Evolutionary conservation across 2,888 invertebrate species (phyloP).

Genomic region (Ephialtes manifestator): DNA sequence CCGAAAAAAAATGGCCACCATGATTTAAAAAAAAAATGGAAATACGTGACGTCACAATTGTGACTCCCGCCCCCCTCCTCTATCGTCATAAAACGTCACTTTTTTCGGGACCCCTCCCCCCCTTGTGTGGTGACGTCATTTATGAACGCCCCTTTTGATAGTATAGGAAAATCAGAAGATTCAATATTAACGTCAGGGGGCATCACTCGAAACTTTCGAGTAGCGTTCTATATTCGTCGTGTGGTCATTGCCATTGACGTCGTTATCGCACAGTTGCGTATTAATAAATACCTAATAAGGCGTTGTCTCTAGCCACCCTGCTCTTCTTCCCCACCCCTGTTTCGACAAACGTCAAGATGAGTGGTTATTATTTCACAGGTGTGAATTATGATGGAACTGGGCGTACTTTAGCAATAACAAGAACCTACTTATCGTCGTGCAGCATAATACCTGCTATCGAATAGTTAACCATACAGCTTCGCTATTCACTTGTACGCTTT

Average conservation of each 20-base stretch:
- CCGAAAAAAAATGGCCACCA: too few species aligned
- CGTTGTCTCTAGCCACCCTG: neutral
- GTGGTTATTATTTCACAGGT: neutral
- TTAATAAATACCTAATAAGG: neutral
- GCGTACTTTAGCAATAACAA: neutral
- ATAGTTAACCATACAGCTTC: neutral
- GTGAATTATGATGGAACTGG: neutral
- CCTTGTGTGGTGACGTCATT: too few species aligned
- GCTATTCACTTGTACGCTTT: neutral
- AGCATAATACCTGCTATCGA: slow-evolving; percentile 6
- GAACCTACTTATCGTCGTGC: neutral
- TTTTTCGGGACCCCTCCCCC: too few species aligned
- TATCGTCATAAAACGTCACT: too few species aligned
- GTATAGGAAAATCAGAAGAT: too few species aligned
- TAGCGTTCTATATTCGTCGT: slow-evolving; percentile 1
- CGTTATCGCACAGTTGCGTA: neutral
- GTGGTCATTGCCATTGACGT: neutral
- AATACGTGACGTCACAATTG: too few species aligned
- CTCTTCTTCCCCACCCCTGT: neutral
- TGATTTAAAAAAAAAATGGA: too few species aligned
- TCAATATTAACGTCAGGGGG: neutral
- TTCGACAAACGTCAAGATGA: neutral
- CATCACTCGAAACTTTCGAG: neutral
- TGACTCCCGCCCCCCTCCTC: too few species aligned
- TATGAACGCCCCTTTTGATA: too few species aligned